phyloP scores from a whole-genome alignment of 1,140 invertebrate genomes.

The Pygmarrhopalites habei region DNA sequence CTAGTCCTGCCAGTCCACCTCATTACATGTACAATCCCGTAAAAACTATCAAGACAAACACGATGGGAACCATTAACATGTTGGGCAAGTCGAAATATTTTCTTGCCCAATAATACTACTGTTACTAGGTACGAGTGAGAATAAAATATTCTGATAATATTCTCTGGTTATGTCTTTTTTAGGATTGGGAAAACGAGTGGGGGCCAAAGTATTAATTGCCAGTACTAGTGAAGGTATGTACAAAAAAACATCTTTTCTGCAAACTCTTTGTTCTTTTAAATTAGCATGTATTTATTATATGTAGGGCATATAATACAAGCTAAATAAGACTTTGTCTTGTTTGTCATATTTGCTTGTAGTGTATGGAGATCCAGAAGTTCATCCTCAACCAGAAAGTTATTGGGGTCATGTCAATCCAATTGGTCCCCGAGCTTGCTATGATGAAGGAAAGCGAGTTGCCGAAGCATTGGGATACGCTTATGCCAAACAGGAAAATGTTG shows the following conservation, averaged over 20 bases:
- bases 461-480: constrained; percentile 97
- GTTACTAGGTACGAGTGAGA: background rate
- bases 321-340: too few relatives aligned
- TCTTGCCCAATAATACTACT: too few relatives aligned
- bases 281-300: too few relatives aligned
- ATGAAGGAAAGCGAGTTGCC: constrained; percentile 96
- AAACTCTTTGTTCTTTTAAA: too few relatives aligned
- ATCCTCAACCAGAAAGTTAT: constrained; percentile 91
- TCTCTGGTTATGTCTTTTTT: background rate
- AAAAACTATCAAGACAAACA: constrained; percentile 99
- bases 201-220: constrained; percentile 88
- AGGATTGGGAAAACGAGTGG: constrained; percentile 87
- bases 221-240: constrained; percentile 98
- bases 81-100: constrained; percentile 59
- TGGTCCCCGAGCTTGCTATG: constrained; percentile 88
- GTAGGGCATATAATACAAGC: too few relatives aligned
- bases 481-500: constrained; percentile 89
- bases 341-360: too few relatives aligned
- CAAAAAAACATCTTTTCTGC: too few relatives aligned
- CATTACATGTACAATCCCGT: constrained; percentile 99
- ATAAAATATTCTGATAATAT: background rate
- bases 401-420: constrained; percentile 99
- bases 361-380: constrained; percentile 94
- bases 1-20: constrained; percentile 95
- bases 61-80: constrained; percentile 98